Evolutionary conservation across 2,113 vertebrate genomes (phyloP), one percentile per base, ranked within the genome.

Genomic region (Capreolus pygargus): DNA sequence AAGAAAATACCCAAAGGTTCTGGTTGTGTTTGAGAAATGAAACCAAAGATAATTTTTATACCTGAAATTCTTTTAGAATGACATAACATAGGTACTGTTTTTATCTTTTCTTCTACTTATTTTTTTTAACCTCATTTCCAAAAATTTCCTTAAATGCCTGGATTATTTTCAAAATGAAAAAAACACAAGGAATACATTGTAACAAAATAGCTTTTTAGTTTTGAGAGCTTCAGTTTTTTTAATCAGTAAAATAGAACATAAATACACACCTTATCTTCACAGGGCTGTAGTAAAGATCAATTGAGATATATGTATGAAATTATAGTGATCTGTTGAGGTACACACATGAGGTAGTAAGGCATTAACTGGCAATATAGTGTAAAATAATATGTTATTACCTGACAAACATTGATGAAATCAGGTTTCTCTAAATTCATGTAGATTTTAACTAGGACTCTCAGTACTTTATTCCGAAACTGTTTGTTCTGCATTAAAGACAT

Each of bases 401-500:
- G 99, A 98, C 99, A 99, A 70, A 99, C 99, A 1, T 99, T 99
- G 99, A 99, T 99, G 98, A 99, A 99, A 98, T 99, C 99, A 0
- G 99, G 99, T 97, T 99, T 99, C 95, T 99, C 99, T 98, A 99
- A 97, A 98, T 99, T 99, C 99, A 99, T 99, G 98, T 99, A 99
- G 89, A 99, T 99, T 98, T 99, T 99, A 93, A 99, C 99, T 81
- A 99, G 98, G 95, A 99, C 99, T 97, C 99, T 98, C 88, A 99
- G 98, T 21, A 99, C 99, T 97, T 99, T 99, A 82, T 99, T 99
- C 94, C 99, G 99, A 96, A 99, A 99, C 98, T 99, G 99, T 97
- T 99, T 99, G 98, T 99, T 99, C 98, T 99, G 99, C 99, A 99
- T 99, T 96, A 99, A 98, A 92, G 99, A 99, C 99, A 99, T 99